Evolutionary conservation across 2,113 vertebrate species (phyloP), one percentile per base, ranked within the genome.

Genomic region (Alouatta palliata): DNA sequence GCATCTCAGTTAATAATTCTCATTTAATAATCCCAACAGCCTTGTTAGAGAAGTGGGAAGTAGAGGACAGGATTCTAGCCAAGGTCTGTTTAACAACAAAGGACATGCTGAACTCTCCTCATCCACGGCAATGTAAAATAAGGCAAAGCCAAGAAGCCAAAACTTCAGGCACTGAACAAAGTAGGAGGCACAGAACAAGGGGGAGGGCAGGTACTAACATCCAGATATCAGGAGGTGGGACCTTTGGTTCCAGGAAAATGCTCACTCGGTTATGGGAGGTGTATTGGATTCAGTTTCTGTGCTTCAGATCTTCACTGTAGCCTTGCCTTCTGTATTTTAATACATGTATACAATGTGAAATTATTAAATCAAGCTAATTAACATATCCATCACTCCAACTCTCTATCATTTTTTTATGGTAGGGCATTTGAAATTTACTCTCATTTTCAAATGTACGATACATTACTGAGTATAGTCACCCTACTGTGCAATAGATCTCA

Each of bases 1-100:
- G 11, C 2, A 76, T 91, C n/a, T 96, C 6, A 68, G 71, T 91
- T 95, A 81, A 81, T 21, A 83, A 87, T 83, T 64, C 27, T 64
- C 11, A 58, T 73, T 93, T 95, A 81, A 81, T 27, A 83, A 87
- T 79, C 17, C 16, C 25, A 83, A 56, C 0, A 75, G 6, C 12
- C 11, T n/a, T 93, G 12, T 95, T 87, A 93, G 9, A 37, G 32
- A 87, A 76, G 40, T 87, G 27, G 32, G 5, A 40, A 64, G 14
- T 20, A 91, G 49, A 87, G 2, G 49, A 82, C 47, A 85, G 79
- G 30, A 68, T 58, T 89, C 40, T 71, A 56, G 30, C 7, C 40
- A 45, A 85, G 11, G 17, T 58, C 58, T 87, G 2, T 35, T 14
- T 89, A 61, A 58, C 20, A 68, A 80, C 54, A 89, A 81, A 91